Percentiles rank a stretch among this genome's conserved stretches.
phyloP scores from a whole-genome alignment of 2,797 vertebrate genomes.

The Periparus ater region DNA sequence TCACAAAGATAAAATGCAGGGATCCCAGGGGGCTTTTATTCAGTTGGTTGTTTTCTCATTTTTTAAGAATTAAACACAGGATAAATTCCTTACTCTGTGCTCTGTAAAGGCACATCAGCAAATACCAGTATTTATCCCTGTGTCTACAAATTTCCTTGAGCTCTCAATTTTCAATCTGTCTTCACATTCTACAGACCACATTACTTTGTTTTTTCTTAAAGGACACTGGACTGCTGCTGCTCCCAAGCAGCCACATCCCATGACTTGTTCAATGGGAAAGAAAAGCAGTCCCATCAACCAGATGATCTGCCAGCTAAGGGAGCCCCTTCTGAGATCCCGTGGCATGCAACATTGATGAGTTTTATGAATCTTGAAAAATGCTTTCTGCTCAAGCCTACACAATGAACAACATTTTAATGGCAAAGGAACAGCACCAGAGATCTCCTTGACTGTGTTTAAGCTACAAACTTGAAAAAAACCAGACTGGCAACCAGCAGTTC shows the following conservation, averaged over 20 bases:
- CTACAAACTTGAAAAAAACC: neutral
- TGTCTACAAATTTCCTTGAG: neutral
- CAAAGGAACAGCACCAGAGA: neutral
- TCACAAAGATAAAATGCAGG: neutral
- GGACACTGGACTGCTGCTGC: neutral
- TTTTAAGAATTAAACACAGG: neutral
- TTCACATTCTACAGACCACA: neutral
- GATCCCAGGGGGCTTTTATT: neutral
- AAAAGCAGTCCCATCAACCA: neutral
- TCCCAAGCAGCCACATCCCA: neutral
- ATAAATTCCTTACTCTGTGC: neutral
- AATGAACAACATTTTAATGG: neutral
- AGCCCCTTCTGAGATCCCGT: neutral
- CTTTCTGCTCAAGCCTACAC: neutral
- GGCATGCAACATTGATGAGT: neutral
- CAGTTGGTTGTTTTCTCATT: neutral
- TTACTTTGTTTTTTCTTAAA: neutral
- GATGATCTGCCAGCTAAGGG: neutral
- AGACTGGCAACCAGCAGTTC: neutral
- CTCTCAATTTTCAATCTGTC: neutral
- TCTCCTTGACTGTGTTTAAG: neutral
- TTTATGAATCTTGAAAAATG: neutral
- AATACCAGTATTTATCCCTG: neutral
- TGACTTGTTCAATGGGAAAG: neutral
- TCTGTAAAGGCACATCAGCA: neutral